These are phyloP conservation scores for Ardeotis arabs DNA, from an alignment of 2,113 vertebrate species.

Conservation along the genomic window DNA sequence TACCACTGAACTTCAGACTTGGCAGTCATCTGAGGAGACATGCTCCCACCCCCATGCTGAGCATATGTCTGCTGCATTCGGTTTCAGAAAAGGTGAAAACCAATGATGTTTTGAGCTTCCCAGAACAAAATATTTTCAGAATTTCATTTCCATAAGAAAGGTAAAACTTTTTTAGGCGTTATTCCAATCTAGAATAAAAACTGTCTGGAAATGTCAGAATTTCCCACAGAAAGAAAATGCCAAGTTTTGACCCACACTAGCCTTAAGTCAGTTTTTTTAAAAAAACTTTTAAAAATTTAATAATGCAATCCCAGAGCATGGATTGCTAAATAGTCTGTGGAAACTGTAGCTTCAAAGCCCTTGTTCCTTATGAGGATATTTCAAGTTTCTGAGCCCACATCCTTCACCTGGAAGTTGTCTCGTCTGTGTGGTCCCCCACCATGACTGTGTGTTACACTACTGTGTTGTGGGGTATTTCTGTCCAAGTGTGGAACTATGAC, in stretches of 20 bases:
- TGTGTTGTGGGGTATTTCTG: neutral
- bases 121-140: conserved; percentile 7
- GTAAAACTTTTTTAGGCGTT: neutral
- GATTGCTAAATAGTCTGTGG: neutral
- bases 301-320: neutral
- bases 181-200: neutral
- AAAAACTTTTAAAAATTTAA: neutral
- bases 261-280: neutral
- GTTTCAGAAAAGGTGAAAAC: neutral
- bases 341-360: neutral
- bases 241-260: neutral
- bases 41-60: neutral
- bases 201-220: conserved; percentile 23
- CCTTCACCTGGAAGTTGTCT: neutral
- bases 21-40: neutral
- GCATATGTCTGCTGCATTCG: neutral
- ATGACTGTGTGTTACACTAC: neutral
- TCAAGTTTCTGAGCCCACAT: neutral
- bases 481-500: neutral
- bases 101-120: neutral
- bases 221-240: conserved; percentile 6
- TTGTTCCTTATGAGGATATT: neutral
- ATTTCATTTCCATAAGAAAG: neutral
- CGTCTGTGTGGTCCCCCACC: neutral
- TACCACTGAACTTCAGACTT: neutral